Conservation (phyloP, 2,888 invertebrate species). For the Napeogenes sylphis region DNA sequence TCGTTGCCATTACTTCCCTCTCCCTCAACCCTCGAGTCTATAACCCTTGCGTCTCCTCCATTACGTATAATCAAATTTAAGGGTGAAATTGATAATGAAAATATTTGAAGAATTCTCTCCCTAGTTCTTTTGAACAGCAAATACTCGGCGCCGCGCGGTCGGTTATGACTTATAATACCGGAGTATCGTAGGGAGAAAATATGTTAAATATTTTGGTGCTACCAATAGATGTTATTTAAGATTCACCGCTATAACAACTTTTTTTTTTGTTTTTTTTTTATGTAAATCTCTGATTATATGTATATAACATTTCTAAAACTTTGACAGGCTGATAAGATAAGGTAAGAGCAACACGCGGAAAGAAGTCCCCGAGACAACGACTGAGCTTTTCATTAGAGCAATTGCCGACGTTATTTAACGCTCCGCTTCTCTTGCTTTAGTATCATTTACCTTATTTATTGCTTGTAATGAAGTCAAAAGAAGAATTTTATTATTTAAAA, state of each 20-base stretch:
- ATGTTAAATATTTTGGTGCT: constrained; percentile 4
- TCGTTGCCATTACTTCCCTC: constrained; percentile 20
- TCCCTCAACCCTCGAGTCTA: constrained; percentile 8
- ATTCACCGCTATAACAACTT: not conserved
- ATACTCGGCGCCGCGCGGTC: constrained; percentile 24
- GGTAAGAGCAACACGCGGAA: too few relatives aligned
- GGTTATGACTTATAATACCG: constrained; percentile 20
- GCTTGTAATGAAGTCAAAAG: constrained; percentile 17
- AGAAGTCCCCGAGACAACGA: too few relatives aligned
- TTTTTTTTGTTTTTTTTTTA: too few relatives aligned
- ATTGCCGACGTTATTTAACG: constrained; percentile 48
- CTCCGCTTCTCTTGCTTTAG: constrained; percentile 24
- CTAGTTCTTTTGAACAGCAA: constrained; percentile 30
- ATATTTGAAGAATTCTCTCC: constrained; percentile 31
- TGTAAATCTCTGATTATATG: too few relatives aligned
- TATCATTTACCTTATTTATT: constrained; percentile 20
- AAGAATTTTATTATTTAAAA: constrained; percentile 3
- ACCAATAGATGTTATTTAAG: not conserved
- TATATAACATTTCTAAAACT: too few relatives aligned
- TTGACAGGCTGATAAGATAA: too few relatives aligned
- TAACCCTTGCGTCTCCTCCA: constrained; percentile 14
- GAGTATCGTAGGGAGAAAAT: constrained; percentile 15
- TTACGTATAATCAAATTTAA: constrained; percentile 38
- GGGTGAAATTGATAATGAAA: constrained; percentile 37
- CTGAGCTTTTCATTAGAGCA: constrained; percentile 60